Base-by-base conservation (phyloP, 2,888 invertebrate genomes). In the Eulithis testata region DNA sequence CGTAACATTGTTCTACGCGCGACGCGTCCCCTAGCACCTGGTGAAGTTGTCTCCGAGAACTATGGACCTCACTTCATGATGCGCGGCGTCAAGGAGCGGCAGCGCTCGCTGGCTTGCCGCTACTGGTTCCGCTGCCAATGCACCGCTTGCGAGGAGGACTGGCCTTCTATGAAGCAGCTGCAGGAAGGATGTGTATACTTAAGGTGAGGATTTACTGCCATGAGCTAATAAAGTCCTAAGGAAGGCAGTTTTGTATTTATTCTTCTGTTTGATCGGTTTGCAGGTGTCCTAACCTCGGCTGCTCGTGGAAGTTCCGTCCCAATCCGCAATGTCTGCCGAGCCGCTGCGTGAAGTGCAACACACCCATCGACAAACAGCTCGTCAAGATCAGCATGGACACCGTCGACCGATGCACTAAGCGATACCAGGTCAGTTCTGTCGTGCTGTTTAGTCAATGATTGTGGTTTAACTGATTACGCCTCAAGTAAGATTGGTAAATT, bases 71-170 rank as follows among this genome's bases (percentile, higher is more conserved):
- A 96, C 75, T 97, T 96, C 80, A 80, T 93, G 73, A 80, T 82
- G 73, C 80, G 88, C 0, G 94, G 94, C 0, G 94, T 95, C 68
- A 80, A 82, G 12, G 88, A 90, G 55, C 93, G 97, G 4, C 95
- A 95, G 80, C 90, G 94, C 54, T 89, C 94, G 0, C 86, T 97
- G 1, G 92, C 94, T 1, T 95, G 95, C 11, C 94, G 97, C 11
- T 97, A 97, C 82, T 96, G 97, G 95, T 98, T 97, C 82, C 89
- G 92, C 58, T 97, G 97, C 78, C 92, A 93, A 50, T 97, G 97
- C 79, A 77, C 85, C 56, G 95, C 97, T 2, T 97, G 97, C 78
- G 88, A 82, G 31, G 95, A 96, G 76, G 94, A 97, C 83, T 97
- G 97, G 97, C 96, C 96, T 0, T 85, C 89, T 0, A 86, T 96